Evolutionary conservation across 2,113 vertebrate species (phyloP).

Genomic region (Limnothrissa miodon): DNA sequence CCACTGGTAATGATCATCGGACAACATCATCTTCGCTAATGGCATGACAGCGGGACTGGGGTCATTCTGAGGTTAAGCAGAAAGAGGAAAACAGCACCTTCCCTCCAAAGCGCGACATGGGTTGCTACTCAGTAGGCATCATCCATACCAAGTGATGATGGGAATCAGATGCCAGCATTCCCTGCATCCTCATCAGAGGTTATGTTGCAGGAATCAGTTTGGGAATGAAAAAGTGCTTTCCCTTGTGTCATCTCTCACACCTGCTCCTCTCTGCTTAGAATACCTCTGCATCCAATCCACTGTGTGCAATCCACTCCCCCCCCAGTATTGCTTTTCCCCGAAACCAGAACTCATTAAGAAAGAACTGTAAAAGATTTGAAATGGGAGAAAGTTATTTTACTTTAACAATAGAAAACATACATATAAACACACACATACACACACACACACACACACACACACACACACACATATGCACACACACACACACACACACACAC

Average conservation of each 20-base stretch:
- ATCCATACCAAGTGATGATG: background rate
- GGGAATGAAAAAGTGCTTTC: background rate
- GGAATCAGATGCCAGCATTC: background rate
- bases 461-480: slow-evolving; percentile 29
- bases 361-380: background rate
- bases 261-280: background rate
- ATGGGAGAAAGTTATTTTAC: background rate
- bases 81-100: background rate
- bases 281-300: background rate
- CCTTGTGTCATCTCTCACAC: background rate
- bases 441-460: slow-evolving; percentile 15
- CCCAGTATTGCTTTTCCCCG: background rate
- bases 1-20: background rate
- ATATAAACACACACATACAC: slow-evolving; percentile 19
- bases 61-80: background rate
- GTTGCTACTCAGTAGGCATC: background rate
- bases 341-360: background rate
- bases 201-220: background rate
- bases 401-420: too few species aligned
- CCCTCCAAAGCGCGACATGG: background rate
- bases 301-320: background rate
- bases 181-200: background rate
- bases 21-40: background rate
- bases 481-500: slow-evolving; percentile 29
- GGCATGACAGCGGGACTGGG: background rate